Base-by-base conservation (phyloP, 2,113 vertebrate species). In the Centrocercus urophasianus region DNA sequence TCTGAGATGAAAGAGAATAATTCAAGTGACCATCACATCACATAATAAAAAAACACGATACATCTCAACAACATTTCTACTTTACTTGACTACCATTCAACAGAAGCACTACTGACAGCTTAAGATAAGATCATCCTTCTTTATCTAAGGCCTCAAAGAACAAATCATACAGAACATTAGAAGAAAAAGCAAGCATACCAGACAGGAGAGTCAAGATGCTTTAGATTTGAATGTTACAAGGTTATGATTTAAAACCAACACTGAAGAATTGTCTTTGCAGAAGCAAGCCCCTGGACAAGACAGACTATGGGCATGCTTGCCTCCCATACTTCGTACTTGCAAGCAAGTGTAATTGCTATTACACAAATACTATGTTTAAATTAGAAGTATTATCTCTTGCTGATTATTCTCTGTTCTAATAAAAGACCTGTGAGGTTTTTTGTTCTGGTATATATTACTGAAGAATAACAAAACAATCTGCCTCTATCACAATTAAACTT, bases 321-420 rank as follows among this genome's bases (percentile, higher is more conserved):
- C 17, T 59, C 17, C 64, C 32, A 21, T 38, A 7, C 48, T 76
- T 40, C 56, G 25, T 43, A 57, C 8, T 56, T 59, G 25, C 16
- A 48, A 1, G 0, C 20, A 9, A 8, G 2, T 10, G 8, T 22
- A 81, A 38, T 7, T 72, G 24, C 18, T 83, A 25, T n/a, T 22
- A 42, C 25, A 92, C 5, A 72, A 52, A 65, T 47, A 38, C 75
- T 78, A 11, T 30, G 3, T 87, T 89, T 78, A 78, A 6, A 89
- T 25, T 18, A 32, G 1, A 78, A 72, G 4, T 67, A 38, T 65
- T 75, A 56, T 10, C 13, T 72, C 61, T 56, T 34, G 17, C 32
- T 10, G 38, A 13, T 87, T 78, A 64, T 56, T 89, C 72, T 43
- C 54, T 36, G 86, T 81, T 40, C 38, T 43, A 72, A 78, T 10